phyloP scores from a whole-genome alignment of 2,113 vertebrate genomes.

The Osmerus eperlanus region DNA sequence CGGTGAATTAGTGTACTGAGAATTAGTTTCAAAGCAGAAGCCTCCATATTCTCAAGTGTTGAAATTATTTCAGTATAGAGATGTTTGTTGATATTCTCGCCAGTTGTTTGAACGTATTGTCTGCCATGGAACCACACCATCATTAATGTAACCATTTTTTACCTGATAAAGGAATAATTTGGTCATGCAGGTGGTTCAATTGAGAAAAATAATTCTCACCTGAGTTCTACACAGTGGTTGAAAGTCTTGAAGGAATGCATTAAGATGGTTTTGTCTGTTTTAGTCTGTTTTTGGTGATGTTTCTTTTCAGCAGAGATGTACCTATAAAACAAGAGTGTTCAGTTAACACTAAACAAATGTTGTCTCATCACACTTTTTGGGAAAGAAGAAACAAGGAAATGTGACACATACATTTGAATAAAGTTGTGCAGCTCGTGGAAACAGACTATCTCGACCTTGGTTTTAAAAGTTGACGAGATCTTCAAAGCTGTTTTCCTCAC shows the following conservation, averaged over 20 bases:
- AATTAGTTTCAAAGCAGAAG: constrained; percentile 18
- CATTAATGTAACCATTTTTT: not conserved
- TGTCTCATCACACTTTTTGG: not conserved
- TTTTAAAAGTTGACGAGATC: constrained; percentile 16
- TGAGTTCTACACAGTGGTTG: constrained; percentile 50
- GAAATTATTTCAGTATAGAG: not conserved
- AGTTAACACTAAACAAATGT: not conserved
- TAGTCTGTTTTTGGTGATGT: not conserved
- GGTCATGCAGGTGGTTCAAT: not conserved
- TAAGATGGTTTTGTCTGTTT: constrained; percentile 5
- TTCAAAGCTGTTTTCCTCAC: not conserved
- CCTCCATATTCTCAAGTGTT: constrained; percentile 34
- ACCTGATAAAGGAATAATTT: not conserved
- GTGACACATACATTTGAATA: constrained; percentile 41
- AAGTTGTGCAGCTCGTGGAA: constrained; percentile 49
- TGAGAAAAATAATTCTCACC: constrained; percentile 35
- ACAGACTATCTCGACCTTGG: constrained; percentile 32
- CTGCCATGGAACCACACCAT: constrained; percentile 36
- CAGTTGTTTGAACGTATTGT: constrained; percentile 5
- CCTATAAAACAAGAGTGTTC: constrained; percentile 30
- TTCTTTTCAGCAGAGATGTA: constrained; percentile 30
- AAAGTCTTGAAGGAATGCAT: constrained; percentile 43
- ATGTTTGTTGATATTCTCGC: not conserved
- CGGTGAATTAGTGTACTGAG: not conserved
- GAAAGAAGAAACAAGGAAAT: not conserved